Base-by-base conservation (phyloP, 2,113 vertebrate species). In the Phylloscopus trochilus region DNA sequence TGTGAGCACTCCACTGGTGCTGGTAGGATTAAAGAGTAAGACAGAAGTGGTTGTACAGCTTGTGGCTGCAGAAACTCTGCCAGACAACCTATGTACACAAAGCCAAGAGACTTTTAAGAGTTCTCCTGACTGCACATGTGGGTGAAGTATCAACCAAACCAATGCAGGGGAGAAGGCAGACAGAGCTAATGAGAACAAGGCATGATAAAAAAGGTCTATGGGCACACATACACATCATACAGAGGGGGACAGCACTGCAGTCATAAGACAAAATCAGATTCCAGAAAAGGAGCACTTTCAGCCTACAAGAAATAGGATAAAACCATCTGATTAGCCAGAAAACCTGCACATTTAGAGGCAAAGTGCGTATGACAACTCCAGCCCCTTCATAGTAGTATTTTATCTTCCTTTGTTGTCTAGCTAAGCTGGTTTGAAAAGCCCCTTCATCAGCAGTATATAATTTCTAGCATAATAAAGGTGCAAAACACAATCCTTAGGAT, bases 341-440 rank as follows among this genome's bases (percentile, higher is more conserved):
- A 80, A 85, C 5, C 8, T 17, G 52, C 20, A 86, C 76, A 90
- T 90, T 73, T 64, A 47, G 76, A 89, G 47, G 70, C 15, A 49
- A 63, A 26, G 37, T 23, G 16, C 63, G 8, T 46, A 33, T 6
- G 2, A 86, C 66, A 92, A 26, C 46, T 76, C 14, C 69, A 88
- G 18, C 12, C 9, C 35, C 33, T 55, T 63, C 44, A 68, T 27
- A 89, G 49, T 13, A 73, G n/a, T 52, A 15, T 80, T 94, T 66
- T 82, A 27, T 87, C 49, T 88, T 77, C 37, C 53, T 92, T 46
- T 77, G 47, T 78, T 77, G 68, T 83, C 68, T 53, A 30, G 85
- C 43, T 74, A 52, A 62, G 82, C 84, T 88, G 20, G 28, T 92
- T 96, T 73, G 58, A 70, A 94, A 93, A 93, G 90, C 41, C 33